Percentiles rank a stretch among this genome's conserved stretches.
These are phyloP conservation scores for Lutjanus argentimaculatus DNA, from an alignment of 2,797 vertebrate genomes.

Conservation along the genomic window DNA sequence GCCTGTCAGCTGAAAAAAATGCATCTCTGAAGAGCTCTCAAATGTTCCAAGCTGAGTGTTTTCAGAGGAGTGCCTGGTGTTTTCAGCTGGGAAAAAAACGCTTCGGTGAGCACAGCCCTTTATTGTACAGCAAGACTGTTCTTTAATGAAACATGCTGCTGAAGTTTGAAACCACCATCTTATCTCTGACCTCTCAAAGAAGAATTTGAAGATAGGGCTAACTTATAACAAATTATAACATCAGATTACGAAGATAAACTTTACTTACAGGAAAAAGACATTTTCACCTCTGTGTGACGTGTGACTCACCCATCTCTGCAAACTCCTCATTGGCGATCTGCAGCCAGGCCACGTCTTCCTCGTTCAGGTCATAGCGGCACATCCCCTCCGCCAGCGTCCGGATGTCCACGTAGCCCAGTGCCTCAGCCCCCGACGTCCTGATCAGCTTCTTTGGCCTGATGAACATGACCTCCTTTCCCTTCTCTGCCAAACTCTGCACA, in stretches of 20 bases:
- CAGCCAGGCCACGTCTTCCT: slow-evolving; percentile 93
- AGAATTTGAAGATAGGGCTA: no score
- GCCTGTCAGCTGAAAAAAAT: no score
- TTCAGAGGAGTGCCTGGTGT: no score
- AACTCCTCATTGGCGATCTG: slow-evolving; percentile 93
- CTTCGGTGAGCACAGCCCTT: no score
- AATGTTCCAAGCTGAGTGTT: no score
- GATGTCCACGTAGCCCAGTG: slow-evolving; percentile 93
- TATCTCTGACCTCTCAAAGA: no score
- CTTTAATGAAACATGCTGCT: no score
- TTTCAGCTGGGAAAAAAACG: no score
- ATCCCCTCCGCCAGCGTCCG: slow-evolving; percentile 90
- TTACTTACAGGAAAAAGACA: neutral
- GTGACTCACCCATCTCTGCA: slow-evolving; percentile 92
- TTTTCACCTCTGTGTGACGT: neutral
- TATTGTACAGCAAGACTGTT: no score
- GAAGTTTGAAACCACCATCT: no score
- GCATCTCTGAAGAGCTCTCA: no score
- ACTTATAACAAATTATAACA: neutral
- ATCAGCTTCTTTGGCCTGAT: slow-evolving; percentile 93
- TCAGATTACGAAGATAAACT: neutral
- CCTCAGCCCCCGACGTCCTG: slow-evolving; percentile 89
- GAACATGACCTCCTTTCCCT: slow-evolving; percentile 89
- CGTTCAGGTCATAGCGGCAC: slow-evolving; percentile 95
- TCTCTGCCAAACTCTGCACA: slow-evolving; percentile 87